phyloP scores from a whole-genome alignment of 2,888 invertebrate species.

The Cerastis leucographa region DNA sequence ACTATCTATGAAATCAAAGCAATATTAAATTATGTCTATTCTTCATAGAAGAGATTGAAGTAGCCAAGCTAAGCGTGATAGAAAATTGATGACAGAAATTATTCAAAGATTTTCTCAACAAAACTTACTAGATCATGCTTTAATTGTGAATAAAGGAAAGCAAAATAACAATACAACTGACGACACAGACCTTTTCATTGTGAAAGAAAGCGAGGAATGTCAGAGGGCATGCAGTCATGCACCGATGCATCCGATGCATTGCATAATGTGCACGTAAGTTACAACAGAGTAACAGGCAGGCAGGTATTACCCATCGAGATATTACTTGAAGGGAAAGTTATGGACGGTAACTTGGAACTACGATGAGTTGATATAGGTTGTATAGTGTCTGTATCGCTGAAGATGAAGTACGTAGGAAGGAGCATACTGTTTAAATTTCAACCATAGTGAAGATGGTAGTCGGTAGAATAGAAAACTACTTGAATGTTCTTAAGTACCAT shows the following conservation, averaged over 20 bases:
- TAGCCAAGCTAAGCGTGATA: neutral
- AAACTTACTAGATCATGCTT: neutral
- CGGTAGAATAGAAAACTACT: neutral
- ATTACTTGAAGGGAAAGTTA: conserved; percentile 58
- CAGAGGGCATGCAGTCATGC: conserved; percentile 46
- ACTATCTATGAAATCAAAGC: neutral
- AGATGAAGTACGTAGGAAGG: neutral
- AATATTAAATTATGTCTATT: neutral
- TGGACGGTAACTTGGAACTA: conserved; percentile 32
- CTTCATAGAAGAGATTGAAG: neutral
- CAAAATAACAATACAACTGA: conserved; percentile 24
- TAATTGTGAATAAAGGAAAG: neutral
- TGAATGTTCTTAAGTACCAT: neutral
- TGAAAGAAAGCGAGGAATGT: conserved; percentile 48
- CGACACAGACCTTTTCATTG: conserved; percentile 20
- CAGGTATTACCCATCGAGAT: conserved; percentile 38
- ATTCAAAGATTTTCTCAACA: neutral
- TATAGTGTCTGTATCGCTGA: neutral
- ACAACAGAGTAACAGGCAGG: conserved; percentile 32
- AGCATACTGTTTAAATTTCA: neutral
- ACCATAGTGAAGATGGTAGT: neutral
- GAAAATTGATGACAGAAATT: neutral
- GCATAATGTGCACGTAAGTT: conserved; percentile 52
- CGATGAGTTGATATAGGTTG: conserved; percentile 10
- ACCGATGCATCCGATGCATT: conserved; percentile 46